A percentile compares a stretch with the other conserved stretches of the same genome.
Evolutionary conservation across 2,888 invertebrate species (phyloP).

Genomic region (Leptogaster cylindrica): DNA sequence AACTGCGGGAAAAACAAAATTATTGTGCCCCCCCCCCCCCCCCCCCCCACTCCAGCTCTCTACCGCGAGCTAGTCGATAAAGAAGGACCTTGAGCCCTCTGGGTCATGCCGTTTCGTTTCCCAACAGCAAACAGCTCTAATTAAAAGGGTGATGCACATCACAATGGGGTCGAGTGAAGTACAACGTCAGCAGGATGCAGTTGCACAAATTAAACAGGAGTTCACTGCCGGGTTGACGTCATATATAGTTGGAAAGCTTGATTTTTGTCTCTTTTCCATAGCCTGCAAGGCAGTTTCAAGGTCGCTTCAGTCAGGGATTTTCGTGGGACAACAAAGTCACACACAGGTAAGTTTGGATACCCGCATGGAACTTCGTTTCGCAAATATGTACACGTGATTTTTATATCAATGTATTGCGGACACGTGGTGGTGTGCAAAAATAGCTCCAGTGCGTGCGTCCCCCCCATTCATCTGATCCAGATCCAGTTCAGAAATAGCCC

Average conservation of each 20-base stretch:
- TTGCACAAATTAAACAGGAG: conserved; percentile 31
- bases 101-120: conserved; percentile 12
- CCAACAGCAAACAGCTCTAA: conserved; percentile 25
- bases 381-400: conserved; percentile 36
- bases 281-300: conserved; percentile 33
- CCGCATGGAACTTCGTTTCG: conserved; percentile 32
- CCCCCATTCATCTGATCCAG: not conserved
- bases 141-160: conserved; percentile 18
- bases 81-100: conserved; percentile 36
- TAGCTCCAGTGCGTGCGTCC: conserved; percentile 3
- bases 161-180: conserved; percentile 31
- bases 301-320: conserved; percentile 38
- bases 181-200: conserved; percentile 37
- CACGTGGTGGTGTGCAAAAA: conserved; percentile 38
- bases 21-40: too few relatives aligned
- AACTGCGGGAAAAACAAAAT: not conserved
- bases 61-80: conserved; percentile 22
- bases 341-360: conserved; percentile 19
- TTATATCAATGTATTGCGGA: not conserved
- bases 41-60: not conserved
- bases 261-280: conserved; percentile 25
- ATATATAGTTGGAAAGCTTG: conserved; percentile 17
- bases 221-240: conserved; percentile 30
- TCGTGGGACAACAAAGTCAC: conserved; percentile 33
- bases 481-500: conserved; percentile 1